These are phyloP conservation scores for Anoura caudifer DNA, from an alignment of 2,113 vertebrate species.

Conservation along the genomic window DNA sequence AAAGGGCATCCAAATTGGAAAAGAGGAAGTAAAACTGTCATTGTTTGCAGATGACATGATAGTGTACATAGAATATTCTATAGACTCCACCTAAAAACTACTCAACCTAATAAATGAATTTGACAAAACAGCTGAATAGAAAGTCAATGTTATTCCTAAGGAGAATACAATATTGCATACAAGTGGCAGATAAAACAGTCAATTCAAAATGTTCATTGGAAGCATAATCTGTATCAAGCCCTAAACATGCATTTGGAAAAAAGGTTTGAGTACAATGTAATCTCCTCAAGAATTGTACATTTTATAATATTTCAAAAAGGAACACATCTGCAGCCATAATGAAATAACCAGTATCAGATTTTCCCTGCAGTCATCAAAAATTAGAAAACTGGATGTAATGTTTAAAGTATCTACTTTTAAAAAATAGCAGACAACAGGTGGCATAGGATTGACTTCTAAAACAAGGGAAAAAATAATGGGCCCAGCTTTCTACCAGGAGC, in stretches of 20 bases:
- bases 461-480: neutral
- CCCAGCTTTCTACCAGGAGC: neutral
- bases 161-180: neutral
- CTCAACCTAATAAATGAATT: no score
- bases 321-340: neutral
- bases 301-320: neutral
- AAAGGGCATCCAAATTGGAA: no score
- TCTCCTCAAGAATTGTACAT: neutral
- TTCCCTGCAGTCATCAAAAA: neutral
- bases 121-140: no score
- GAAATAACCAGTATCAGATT: neutral
- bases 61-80: no score
- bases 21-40: no score
- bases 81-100: no score
- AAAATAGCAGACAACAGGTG: neutral
- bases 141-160: neutral
- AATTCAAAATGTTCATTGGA: neutral
- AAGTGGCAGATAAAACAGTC: neutral
- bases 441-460: neutral
- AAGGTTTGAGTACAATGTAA: neutral
- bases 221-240: neutral
- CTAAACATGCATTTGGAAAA: neutral
- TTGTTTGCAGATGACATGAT: no score
- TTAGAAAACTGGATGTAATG: neutral
- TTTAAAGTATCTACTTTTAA: neutral